Conservation (phyloP, 37 sponge, comb jelly and placozoan genomes). For the Eunapius fragilis region DNA sequence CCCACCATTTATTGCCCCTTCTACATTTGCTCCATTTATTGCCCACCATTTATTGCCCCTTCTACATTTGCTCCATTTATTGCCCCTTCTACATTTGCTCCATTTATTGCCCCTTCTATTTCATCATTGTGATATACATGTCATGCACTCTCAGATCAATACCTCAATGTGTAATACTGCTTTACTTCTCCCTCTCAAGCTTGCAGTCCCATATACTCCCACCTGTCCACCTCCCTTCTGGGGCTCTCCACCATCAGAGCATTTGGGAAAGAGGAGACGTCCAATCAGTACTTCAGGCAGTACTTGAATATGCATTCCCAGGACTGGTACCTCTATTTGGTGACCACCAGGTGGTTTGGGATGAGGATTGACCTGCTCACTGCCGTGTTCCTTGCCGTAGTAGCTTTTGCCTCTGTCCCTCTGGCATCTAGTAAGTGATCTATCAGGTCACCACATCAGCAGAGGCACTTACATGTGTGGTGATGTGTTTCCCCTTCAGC, state of each 20-base stretch:
- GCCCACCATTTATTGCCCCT: too few species aligned
- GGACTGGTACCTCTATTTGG: slow-evolving; percentile 61
- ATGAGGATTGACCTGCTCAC: slow-evolving; percentile 69
- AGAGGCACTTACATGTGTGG: too few species aligned
- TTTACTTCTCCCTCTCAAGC: slow-evolving; percentile 32
- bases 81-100: too few species aligned
- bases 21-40: too few species aligned
- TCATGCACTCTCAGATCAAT: too few species aligned
- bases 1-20: too few species aligned
- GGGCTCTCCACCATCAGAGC: slow-evolving; percentile 80
- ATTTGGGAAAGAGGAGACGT: slow-evolving; percentile 22
- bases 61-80: too few species aligned
- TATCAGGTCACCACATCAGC: too few species aligned
- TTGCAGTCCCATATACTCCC: slow-evolving; percentile 88
- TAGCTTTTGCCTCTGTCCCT: slow-evolving; percentile 60
- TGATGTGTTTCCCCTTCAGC: not conserved
- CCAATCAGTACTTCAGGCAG: slow-evolving; percentile 40
- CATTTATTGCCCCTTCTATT: too few species aligned
- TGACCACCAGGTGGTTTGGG: slow-evolving; percentile 70
- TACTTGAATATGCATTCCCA: slow-evolving; percentile 4
- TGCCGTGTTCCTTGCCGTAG: slow-evolving; percentile 42
- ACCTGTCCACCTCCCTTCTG: slow-evolving; percentile 76
- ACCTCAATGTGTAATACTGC: too few species aligned
- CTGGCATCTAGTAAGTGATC: slow-evolving; percentile 34
- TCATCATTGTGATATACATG: too few species aligned